phyloP scores from a whole-genome alignment of 2,888 invertebrate genomes.

The Galeruca laticollis region DNA sequence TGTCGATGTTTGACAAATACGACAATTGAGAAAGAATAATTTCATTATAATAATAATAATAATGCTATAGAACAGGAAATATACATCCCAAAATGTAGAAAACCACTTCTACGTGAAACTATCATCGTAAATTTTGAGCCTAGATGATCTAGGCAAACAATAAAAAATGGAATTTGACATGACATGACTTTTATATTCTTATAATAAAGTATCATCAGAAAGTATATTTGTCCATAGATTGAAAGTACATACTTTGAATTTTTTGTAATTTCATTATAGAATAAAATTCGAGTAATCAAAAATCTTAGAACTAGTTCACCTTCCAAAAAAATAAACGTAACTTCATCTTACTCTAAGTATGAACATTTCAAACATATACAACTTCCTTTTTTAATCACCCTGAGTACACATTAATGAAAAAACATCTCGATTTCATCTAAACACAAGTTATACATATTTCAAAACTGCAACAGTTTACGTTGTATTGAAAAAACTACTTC shows the following conservation, averaged over 20 bases:
- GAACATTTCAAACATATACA: constrained; percentile 39
- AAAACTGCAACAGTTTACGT: not conserved
- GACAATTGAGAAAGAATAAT: too few relatives aligned
- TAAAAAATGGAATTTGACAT: too few relatives aligned
- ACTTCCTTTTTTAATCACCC: constrained; percentile 22
- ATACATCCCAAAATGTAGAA: too few relatives aligned
- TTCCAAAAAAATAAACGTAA: constrained; percentile 45
- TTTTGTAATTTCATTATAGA: constrained; percentile 30
- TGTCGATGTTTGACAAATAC: too few relatives aligned
- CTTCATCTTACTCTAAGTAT: constrained; percentile 42
- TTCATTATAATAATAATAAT: too few relatives aligned
- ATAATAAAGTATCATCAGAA: not conserved
- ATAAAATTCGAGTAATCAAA: constrained; percentile 44
- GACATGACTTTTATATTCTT: not conserved
- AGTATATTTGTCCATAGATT: not conserved
- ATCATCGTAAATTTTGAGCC: too few relatives aligned
- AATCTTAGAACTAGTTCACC: constrained; percentile 46
- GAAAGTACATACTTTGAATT: constrained; percentile 27
- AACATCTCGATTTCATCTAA: constrained; percentile 22
- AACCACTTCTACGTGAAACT: not conserved
- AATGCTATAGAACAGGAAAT: too few relatives aligned
- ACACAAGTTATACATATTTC: constrained; percentile 4
- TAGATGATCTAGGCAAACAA: too few relatives aligned
- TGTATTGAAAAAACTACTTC: too few relatives aligned
- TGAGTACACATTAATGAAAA: constrained; percentile 26